Evolutionary conservation across 2,888 invertebrate species (phyloP), one percentile per base, ranked within the genome.

Genomic region (Thymelicus acteon): DNA sequence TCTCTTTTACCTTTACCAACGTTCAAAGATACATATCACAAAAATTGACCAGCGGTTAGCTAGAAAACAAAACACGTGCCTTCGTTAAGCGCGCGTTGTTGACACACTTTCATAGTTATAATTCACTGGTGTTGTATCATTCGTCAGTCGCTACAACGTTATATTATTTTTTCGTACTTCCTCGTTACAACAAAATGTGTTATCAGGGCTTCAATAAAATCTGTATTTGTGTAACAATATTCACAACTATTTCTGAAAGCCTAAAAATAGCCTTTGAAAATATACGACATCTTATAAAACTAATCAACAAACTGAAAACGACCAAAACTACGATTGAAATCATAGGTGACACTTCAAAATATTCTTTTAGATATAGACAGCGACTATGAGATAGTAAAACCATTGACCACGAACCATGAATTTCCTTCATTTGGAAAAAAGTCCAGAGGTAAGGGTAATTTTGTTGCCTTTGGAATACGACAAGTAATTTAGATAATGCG

Each of bases 61-160:
- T 44, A 6, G 0, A 31, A 39, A 63, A 49, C 3, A 49, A n/a
- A 37, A 13, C 15, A 12, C 15, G 52, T 64, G 47, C 39, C 63
- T 12, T 15, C 19, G 39, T 52, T 15, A 52, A 19, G 52, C 31
- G 52, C 12, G 52, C 52, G 52, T 85, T 78, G 87, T 88, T 88
- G 87, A 89, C 87, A 89, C 81, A 76, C 78, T 87, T 86, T 79
- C 85, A 83, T 87, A 85, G 87, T 89, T 82, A 87, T 83, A 81
- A 87, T 84, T 86, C 81, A 84, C 81, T 83, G 80, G 77, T 24
- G 24, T 85, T 85, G 84, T 13, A 47, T 61, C 44, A 44, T 10
- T 44, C 44, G 44, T 8, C 60, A 60, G n/a, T 40, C 60, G 40
- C 60, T 13, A 40, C 60, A 47, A 13, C 24, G 48, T 31, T 48